A percentile compares a stretch with the other conserved stretches of the same genome.
Evolutionary conservation across 1,140 invertebrate genomes (phyloP).

Genomic region (Papilio xuthus): DNA sequence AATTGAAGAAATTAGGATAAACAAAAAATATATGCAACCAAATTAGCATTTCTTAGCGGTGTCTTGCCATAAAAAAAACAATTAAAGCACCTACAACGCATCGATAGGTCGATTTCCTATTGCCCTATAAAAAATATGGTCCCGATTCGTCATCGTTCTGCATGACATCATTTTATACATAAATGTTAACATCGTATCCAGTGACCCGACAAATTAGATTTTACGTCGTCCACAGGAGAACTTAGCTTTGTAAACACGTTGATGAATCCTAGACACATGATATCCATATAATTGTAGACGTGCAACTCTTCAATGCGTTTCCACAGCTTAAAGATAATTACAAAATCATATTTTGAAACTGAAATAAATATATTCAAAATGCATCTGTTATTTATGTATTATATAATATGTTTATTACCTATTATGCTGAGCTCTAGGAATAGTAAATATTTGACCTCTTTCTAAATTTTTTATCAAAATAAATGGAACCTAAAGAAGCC

Average conservation of each 20-base stretch:
- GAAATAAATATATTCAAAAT: too few relatives aligned
- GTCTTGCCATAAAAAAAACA: constrained; percentile 35
- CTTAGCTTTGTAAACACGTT: constrained; percentile 39
- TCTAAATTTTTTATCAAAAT: too few relatives aligned
- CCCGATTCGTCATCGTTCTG: constrained; percentile 53
- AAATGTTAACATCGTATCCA: constrained; percentile 58
- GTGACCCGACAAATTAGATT: constrained; percentile 70
- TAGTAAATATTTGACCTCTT: too few relatives aligned
- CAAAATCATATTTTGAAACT: too few relatives aligned
- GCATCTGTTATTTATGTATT: too few relatives aligned
- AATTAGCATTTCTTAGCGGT: neutral
- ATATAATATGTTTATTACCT: too few relatives aligned
- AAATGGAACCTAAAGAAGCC: too few relatives aligned
- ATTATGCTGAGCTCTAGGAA: too few relatives aligned
- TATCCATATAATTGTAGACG: constrained; percentile 2
- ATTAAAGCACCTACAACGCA: constrained; percentile 50
- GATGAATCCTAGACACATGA: constrained; percentile 40
- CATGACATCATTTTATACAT: constrained; percentile 50
- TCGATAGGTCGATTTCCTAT: constrained; percentile 55
- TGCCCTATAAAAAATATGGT: constrained; percentile 52
- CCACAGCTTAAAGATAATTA: too few relatives aligned
- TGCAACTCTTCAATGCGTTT: neutral
- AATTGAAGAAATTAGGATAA: neutral
- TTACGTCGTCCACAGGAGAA: constrained; percentile 49
- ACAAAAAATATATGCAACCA: neutral